Percentiles rank a stretch among this genome's conserved stretches.
Evolutionary conservation across 2,113 vertebrate species (phyloP).

Genomic region (Coracopsis vasa): DNA sequence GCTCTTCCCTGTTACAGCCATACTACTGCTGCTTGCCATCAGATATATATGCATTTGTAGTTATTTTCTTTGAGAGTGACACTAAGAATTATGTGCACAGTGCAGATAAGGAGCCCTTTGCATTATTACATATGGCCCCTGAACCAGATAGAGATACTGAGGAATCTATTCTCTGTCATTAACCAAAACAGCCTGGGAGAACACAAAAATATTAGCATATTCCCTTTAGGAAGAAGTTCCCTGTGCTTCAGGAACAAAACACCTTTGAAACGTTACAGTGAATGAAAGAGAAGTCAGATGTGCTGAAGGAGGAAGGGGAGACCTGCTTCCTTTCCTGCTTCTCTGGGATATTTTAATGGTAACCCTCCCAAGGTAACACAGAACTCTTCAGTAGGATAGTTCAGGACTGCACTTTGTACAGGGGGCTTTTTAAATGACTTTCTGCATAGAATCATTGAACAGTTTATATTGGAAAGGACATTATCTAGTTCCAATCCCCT

Average conservation of each 20-base stretch:
- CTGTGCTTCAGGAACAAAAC: not conserved
- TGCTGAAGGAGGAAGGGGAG: not conserved
- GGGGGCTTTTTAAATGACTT: not conserved
- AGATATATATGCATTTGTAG: not conserved
- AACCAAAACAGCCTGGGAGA: not conserved
- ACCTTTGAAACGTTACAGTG: not conserved
- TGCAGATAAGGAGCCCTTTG: not conserved
- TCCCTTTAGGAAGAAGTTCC: not conserved
- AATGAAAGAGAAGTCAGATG: not conserved
- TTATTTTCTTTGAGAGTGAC: not conserved
- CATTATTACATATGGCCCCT: rapidly evolving
- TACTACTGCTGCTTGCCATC: not conserved
- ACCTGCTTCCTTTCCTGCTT: not conserved
- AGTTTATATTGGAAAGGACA: no score
- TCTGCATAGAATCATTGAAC: not conserved
- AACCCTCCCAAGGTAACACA: not conserved
- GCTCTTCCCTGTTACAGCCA: not conserved
- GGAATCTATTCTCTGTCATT: not conserved
- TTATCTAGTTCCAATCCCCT: no score
- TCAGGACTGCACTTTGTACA: not conserved
- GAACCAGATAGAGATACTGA: not conserved
- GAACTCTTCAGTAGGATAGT: not conserved
- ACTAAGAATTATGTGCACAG: not conserved
- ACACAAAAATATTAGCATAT: not conserved
- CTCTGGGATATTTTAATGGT: not conserved